Evolutionary conservation across 2,888 invertebrate species (phyloP).

Genomic region (Yponomeuta plumbellus): DNA sequence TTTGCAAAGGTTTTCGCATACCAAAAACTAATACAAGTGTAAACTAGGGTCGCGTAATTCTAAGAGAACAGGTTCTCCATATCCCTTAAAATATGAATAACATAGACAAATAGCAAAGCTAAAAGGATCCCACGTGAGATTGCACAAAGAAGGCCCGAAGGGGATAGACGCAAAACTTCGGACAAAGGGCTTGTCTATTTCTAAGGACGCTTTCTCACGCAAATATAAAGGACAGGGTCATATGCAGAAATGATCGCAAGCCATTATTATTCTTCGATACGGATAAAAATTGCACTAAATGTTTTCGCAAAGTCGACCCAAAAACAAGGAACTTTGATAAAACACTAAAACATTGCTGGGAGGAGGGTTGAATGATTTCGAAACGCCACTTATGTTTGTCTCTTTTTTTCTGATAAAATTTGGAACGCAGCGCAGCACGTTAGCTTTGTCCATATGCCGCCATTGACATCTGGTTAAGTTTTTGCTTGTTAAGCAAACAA

Average conservation of each 20-base stretch:
- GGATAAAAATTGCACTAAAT: neutral
- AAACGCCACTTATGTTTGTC: constrained; percentile 16
- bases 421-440: neutral
- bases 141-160: constrained; percentile 35
- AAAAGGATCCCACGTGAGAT: constrained; percentile 37
- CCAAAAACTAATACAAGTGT: neutral
- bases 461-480: constrained; percentile 42
- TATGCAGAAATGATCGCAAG: constrained; percentile 18
- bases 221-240: constrained; percentile 22
- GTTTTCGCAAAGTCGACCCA: too few relatives aligned
- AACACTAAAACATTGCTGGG: constrained; percentile 24
- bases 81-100: constrained; percentile 24
- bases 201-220: constrained; percentile 51
- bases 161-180: constrained; percentile 41
- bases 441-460: constrained; percentile 13
- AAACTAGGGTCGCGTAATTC: constrained; percentile 31
- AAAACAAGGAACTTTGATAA: neutral
- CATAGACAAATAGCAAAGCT: constrained; percentile 43
- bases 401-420: neutral
- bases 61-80: constrained; percentile 55
- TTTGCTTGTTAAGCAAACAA: constrained; percentile 22
- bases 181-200: constrained; percentile 12
- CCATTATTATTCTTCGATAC: constrained; percentile 2
- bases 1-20: too few relatives aligned
- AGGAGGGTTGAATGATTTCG: constrained; percentile 37